A percentile compares a stretch with the other conserved stretches of the same genome.
Conservation (phyloP, 2,797 vertebrate species). For the Sitta carolinensis region DNA sequence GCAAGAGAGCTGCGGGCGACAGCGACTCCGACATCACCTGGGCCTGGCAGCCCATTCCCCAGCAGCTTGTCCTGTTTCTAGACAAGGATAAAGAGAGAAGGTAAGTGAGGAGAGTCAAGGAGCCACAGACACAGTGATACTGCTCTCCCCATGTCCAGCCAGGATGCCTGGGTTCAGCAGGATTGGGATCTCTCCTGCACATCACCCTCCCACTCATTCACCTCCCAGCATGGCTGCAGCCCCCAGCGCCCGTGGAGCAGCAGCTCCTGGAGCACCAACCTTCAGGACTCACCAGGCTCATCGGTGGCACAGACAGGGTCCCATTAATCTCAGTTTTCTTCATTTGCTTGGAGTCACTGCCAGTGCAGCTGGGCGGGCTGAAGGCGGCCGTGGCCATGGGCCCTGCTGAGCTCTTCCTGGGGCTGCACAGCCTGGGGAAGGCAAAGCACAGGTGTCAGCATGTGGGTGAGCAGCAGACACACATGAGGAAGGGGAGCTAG, state of each 20-base stretch:
- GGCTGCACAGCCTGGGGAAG: not conserved
- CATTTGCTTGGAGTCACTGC: conserved; percentile 22
- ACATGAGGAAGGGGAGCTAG: not conserved
- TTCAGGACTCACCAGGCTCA: conserved; percentile 71
- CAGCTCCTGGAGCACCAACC: not conserved
- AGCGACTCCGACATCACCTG: conserved; percentile 83
- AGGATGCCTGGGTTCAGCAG: not conserved
- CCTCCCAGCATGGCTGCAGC: not conserved
- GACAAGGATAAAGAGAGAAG: not conserved
- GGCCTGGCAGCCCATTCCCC: conserved; percentile 77
- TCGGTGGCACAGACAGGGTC: conserved; percentile 70
- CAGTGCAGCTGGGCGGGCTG: not conserved
- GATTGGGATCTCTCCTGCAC: not conserved
- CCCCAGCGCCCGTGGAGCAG: not conserved
- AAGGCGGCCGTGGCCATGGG: not conserved
- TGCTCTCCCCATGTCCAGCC: not conserved
- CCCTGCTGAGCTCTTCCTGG: not conserved
- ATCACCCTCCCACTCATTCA: not conserved
- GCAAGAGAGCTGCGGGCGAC: conserved; percentile 54
- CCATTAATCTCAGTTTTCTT: conserved; percentile 80
- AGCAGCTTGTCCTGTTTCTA: conserved; percentile 81
- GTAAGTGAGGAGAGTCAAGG: not conserved
- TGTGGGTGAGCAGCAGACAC: fast-evolving
- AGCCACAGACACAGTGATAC: not conserved
- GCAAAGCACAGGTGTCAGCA: fast-evolving